Evolutionary conservation across 2,797 vertebrate genomes (phyloP), one percentile per base, ranked within the genome.

Genomic region (Eupleurogrammus muticus): DNA sequence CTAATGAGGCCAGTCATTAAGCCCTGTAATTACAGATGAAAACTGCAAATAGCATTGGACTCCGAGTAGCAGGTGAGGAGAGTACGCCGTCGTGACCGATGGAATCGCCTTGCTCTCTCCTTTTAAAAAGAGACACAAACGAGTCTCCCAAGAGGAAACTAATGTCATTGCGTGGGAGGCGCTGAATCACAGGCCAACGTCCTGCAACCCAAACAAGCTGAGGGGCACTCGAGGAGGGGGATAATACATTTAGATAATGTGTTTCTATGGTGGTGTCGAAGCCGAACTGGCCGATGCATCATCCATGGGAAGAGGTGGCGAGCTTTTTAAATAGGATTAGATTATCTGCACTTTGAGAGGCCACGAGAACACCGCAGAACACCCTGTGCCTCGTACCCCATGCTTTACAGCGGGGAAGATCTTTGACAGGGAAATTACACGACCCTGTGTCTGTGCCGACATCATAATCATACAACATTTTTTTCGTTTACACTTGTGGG

Each of bases 1-100:
- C 14, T 71, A 73, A 75, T 67, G 70, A 76, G 46, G 40, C 3
- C 28, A 4, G 14, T 44, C 44, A 70, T 79, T 59, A 65, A 14
- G 48, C 12, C 36, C 66, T n/a, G 67, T 72, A 35, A 44, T 78
- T 32, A 62, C 32, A 51, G 50, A 50, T 21, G 28, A 53, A 44
- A 72, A 49, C 28, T 38, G 56, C 28, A 19, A 21, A 58, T 14
- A 7, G 19, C 13, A n/a, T 47, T 49, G 17, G 49, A 46, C 24
- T 8, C 16, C 7, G 19, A 61, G 55, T 38, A 21, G 24, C 1
- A 34, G 3, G 66, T 17, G 3, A 63, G 44, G 61, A 34, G 54
- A 38, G 49, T 62, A 53, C 68, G 35, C 35, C 35, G 12, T 36
- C 10, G 9, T 12, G 36, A 38, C 36, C 9, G 5, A 44, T 57